These are phyloP conservation scores for Takifugu bimaculatus DNA, from an alignment of 2,113 vertebrate species.

Conservation along the genomic window DNA sequence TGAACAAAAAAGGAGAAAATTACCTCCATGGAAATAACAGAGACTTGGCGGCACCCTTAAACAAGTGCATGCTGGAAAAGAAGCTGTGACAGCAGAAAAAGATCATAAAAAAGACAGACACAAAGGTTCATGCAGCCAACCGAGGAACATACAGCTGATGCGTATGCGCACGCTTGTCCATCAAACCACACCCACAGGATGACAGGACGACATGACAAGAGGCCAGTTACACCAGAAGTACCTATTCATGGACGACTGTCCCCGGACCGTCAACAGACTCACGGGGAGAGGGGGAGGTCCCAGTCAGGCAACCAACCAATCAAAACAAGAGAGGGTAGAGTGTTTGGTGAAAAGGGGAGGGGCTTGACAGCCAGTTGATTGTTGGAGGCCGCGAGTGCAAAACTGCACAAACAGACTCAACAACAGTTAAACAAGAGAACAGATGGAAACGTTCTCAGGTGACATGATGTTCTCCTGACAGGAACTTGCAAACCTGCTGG, in stretches of 20 bases:
- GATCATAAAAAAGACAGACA: constrained; percentile 8
- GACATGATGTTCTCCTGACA: too few species aligned
- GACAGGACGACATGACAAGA: not conserved
- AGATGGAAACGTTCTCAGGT: too few species aligned
- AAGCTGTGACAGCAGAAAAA: constrained; percentile 40
- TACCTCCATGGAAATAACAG: too few species aligned
- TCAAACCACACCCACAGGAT: constrained; percentile 23
- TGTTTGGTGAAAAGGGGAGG: constrained; percentile 47
- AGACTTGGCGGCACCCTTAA: not conserved
- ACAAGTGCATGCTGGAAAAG: constrained; percentile 36
- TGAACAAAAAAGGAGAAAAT: too few species aligned
- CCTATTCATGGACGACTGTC: constrained; percentile 79
- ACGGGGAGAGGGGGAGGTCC: constrained; percentile 54
- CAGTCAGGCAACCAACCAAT: constrained; percentile 64
- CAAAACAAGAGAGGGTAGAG: constrained; percentile 69
- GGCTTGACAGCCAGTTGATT: not conserved
- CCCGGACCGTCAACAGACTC: constrained; percentile 73
- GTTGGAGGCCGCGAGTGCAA: not conserved
- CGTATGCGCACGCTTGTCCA: constrained; percentile 19
- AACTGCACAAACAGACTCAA: not conserved
- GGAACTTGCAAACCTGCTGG: too few species aligned
- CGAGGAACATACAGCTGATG: constrained; percentile 30
- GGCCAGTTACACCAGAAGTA: constrained; percentile 47
- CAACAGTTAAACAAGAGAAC: constrained; percentile 1
- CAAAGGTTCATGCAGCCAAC: constrained; percentile 50